Evolutionary conservation across 2,797 vertebrate genomes (phyloP).

Genomic region (Buphagus erythrorhynchus): DNA sequence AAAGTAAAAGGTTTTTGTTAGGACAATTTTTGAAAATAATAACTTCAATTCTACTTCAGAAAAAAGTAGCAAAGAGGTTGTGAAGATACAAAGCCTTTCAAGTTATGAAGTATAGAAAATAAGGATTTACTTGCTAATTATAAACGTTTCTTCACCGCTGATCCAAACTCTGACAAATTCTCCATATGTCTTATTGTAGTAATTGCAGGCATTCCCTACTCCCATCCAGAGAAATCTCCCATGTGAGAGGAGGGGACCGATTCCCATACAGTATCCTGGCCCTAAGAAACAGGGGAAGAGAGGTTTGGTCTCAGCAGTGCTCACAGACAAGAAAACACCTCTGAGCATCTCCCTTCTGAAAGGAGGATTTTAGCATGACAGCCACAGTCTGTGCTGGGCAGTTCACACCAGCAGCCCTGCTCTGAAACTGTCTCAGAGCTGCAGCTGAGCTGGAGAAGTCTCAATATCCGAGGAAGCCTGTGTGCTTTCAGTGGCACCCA

Average conservation of each 20-base stretch:
- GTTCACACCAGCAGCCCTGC: neutral
- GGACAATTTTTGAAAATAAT: neutral
- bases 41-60: neutral
- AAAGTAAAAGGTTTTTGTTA: neutral
- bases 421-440: neutral
- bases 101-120: neutral
- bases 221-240: conserved; percentile 92
- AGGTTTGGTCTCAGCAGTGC: neutral
- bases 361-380: neutral
- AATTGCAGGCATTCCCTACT: conserved; percentile 92
- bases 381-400: neutral
- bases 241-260: conserved; percentile 90
- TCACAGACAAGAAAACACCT: neutral
- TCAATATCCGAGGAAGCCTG: fast-evolving
- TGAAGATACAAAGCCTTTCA: neutral
- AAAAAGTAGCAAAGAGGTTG: neutral
- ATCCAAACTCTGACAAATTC: conserved; percentile 94
- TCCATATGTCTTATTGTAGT: conserved; percentile 93
- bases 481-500: too few relatives aligned
- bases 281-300: conserved; percentile 74
- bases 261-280: conserved; percentile 87
- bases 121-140: conserved; percentile 89
- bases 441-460: neutral
- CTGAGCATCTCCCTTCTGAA: neutral
- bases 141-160: conserved; percentile 90